Evolutionary conservation across 1,140 invertebrate species (phyloP), one percentile per base, ranked within the genome.

Genomic region (Drosophila oshimai): DNA sequence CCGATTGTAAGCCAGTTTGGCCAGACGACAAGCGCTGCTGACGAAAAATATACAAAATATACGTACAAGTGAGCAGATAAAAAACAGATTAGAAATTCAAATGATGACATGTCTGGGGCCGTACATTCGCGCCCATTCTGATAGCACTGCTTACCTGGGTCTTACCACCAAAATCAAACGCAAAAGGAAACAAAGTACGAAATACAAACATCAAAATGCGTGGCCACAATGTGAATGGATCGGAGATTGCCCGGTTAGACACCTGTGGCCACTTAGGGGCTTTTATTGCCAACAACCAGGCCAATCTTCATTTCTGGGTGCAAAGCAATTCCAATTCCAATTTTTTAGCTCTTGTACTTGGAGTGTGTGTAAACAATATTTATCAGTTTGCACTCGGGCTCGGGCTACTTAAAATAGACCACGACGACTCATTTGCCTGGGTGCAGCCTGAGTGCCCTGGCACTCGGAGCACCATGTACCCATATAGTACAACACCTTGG

Each of bases 11-110:
- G 79, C 80, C 80, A 64, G 80, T 84, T 84, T 84, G 64, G 62
- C 71, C 70, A 81, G 83, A 73, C 65, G 49, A 36, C 42, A 45
- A 46, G 29, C 33, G 33, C 22, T 10, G 28, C 34, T 39, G 37
- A 49, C 28, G 13, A 49, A 47, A 49, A 17, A 68, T 37, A 71
- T 31, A 72, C 29, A 70, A 44, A 44, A 72, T 50, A 45, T n/a
- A 57, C 39, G 24, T 24, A 33, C 22, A 26, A 33, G 36, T 61
- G 42, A 26, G 28, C 29, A 72, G 79, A 83, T 83, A 86, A 84
- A 86, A 84, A 86, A 87, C 81, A 68, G 81, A 86, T 86, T 86
- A 86, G 81, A 86, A 86, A 86, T 86, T 86, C 81, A 86, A 86
- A 74, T 74, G 69, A 73, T 74, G 70, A 64, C 69, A 86, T 75